Conservation (phyloP, 2,797 vertebrate genomes). For the Lithobates sylvaticus region DNA sequence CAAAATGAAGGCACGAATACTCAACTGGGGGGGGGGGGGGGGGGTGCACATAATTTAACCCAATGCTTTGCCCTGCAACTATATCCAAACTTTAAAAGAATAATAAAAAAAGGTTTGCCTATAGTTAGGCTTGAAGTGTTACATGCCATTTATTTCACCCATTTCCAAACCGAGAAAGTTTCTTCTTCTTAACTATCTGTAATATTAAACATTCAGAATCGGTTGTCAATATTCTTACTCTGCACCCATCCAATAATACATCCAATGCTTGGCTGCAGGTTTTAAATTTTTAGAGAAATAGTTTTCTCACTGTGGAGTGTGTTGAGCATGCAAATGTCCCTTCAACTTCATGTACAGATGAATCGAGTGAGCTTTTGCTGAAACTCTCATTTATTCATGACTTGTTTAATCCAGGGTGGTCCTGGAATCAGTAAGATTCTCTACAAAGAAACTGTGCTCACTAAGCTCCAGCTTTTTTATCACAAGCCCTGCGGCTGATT, state of each 20-base stretch:
- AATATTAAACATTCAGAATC: constrained; percentile 6
- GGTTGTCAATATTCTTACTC: constrained; percentile 10
- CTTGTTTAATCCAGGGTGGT: constrained; percentile 46
- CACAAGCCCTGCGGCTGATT: constrained; percentile 34
- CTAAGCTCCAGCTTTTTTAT: constrained; percentile 22
- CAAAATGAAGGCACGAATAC: too few species aligned
- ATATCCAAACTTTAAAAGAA: too few species aligned
- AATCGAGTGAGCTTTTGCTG: constrained; percentile 11
- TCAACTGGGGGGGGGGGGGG: too few species aligned
- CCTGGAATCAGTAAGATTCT: constrained; percentile 41
- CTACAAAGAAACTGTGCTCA: constrained; percentile 40
- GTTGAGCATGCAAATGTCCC: constrained; percentile 25
- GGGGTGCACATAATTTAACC: too few species aligned
- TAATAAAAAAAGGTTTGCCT: too few species aligned
- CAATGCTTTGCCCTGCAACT: too few species aligned
- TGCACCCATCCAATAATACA: constrained; percentile 18
- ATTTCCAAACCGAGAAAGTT: not conserved
- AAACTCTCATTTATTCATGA: constrained; percentile 46
- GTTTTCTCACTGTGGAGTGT: constrained; percentile 12
- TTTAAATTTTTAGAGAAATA: not conserved
- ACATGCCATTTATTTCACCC: not conserved
- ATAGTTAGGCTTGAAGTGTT: not conserved
- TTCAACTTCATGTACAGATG: constrained; percentile 5
- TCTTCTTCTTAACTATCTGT: constrained; percentile 23
- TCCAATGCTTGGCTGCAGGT: constrained; percentile 21